Conservation (phyloP, 1,140 invertebrate species). For the Episyrphus balteatus region DNA sequence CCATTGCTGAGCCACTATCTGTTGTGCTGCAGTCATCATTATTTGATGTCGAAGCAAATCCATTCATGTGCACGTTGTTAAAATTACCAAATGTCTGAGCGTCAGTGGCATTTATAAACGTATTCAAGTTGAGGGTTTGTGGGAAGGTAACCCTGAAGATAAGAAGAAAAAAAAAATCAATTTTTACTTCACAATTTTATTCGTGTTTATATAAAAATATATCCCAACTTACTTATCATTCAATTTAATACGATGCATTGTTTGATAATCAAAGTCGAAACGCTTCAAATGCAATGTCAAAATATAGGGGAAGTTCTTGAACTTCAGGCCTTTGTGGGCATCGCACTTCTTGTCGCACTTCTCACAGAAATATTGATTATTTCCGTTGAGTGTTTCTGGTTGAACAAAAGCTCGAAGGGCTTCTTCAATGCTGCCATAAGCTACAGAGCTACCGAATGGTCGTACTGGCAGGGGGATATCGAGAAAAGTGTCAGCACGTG, state of each 20-base stretch:
- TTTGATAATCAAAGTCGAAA: conserved; percentile 85
- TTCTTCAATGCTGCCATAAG: conserved; percentile 77
- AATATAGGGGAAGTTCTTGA: conserved; percentile 79
- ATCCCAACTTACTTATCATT: conserved; percentile 69
- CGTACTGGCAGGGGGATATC: conserved; percentile 82
- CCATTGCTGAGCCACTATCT: conserved; percentile 55
- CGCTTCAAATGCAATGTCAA: conserved; percentile 80
- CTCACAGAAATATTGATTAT: conserved; percentile 85
- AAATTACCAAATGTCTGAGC: conserved; percentile 5
- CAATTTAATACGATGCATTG: conserved; percentile 77
- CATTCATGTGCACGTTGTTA: conserved; percentile 33
- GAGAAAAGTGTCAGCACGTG: conserved; percentile 71
- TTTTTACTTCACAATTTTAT: not conserved
- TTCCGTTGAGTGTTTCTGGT: conserved; percentile 73
- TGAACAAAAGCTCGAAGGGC: conserved; percentile 76
- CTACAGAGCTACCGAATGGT: conserved; percentile 66
- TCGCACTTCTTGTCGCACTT: conserved; percentile 81
- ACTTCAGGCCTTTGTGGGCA: conserved; percentile 85
- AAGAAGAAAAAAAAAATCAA: conserved; percentile 6
- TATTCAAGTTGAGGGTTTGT: conserved; percentile 69
- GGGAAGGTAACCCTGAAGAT: conserved; percentile 70
- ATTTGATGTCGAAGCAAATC: conserved; percentile 2
- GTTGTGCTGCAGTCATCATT: conserved; percentile 56
- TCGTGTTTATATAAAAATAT: not conserved
- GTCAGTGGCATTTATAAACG: conserved; percentile 41